Evolutionary conservation across 2,888 invertebrate genomes (phyloP).

Genomic region (Lypha dubia): DNA sequence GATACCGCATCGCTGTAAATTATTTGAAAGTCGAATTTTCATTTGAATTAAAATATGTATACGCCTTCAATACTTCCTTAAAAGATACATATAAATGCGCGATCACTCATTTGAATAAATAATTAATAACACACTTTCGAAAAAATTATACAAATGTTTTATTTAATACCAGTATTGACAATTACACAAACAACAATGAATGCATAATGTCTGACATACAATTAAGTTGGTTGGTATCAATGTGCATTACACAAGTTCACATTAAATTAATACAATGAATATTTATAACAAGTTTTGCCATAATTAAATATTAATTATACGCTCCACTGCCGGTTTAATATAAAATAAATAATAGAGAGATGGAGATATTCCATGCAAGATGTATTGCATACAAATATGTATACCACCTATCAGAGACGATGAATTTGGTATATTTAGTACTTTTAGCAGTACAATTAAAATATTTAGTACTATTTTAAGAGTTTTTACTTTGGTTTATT

Average conservation of each 20-base stretch:
- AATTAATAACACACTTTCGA: background rate
- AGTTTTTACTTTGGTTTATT: no score
- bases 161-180: conserved; percentile 25
- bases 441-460: no score
- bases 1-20: background rate
- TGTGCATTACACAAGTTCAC: conserved; percentile 5
- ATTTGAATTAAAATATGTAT: conserved; percentile 14
- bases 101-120: conserved; percentile 12
- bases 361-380: background rate
- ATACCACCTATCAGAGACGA: no score
- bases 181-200: conserved; percentile 38
- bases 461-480: no score
- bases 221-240: background rate
- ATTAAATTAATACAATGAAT: conserved; percentile 35
- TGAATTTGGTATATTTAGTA: no score
- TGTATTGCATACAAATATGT: no score
- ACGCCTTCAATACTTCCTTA: conserved; percentile 63
- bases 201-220: conserved; percentile 19
- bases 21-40: conserved; percentile 14
- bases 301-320: conserved; percentile 70
- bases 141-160: conserved; percentile 17
- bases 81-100: no score
- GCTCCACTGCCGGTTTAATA: conserved; percentile 55
- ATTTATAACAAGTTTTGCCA: conserved; percentile 60
- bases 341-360: background rate